Evolutionary conservation across 2,888 invertebrate species (phyloP).

Genomic region (Cheilosia soror): DNA sequence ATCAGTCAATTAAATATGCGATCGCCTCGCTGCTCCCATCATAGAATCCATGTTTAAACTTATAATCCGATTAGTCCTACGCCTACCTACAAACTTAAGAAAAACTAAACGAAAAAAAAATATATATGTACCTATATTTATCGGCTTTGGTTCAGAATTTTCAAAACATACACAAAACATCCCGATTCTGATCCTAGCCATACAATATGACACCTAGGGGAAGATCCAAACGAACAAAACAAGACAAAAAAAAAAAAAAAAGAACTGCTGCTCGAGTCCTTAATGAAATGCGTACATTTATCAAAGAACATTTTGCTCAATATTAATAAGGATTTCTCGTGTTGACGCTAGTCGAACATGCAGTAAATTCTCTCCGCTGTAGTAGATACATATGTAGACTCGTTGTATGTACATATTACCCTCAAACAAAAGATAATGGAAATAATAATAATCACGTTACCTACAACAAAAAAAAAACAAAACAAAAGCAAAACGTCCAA

Average conservation of each 20-base stretch:
- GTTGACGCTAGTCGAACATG: conserved; percentile 78
- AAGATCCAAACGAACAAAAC: conserved; percentile 29
- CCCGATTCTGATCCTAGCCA: conserved; percentile 12
- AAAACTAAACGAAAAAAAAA: neutral
- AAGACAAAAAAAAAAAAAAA: conserved; percentile 27
- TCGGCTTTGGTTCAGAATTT: conserved; percentile 41
- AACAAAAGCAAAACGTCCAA: conserved; percentile 28
- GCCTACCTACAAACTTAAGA: neutral
- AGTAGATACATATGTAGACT: conserved; percentile 76
- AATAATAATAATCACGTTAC: conserved; percentile 70
- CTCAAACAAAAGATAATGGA: conserved; percentile 70
- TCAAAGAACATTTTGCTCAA: conserved; percentile 71
- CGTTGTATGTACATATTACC: conserved; percentile 62
- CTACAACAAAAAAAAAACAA: conserved; percentile 34
- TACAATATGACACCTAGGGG: conserved; percentile 29
- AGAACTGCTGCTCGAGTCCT: conserved; percentile 38
- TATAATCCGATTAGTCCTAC: conserved; percentile 40
- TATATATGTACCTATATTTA: neutral
- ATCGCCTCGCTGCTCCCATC: too few species aligned
- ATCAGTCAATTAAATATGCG: too few species aligned
- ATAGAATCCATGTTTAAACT: too few species aligned
- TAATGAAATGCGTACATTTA: conserved; percentile 71
- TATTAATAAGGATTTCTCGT: conserved; percentile 78
- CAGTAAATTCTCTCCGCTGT: conserved; percentile 80
- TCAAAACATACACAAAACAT: conserved; percentile 45